Percentiles rank a stretch among this genome's conserved stretches.
phyloP scores from a whole-genome alignment of 2,888 invertebrate genomes.

The Apotomis turbidana region DNA sequence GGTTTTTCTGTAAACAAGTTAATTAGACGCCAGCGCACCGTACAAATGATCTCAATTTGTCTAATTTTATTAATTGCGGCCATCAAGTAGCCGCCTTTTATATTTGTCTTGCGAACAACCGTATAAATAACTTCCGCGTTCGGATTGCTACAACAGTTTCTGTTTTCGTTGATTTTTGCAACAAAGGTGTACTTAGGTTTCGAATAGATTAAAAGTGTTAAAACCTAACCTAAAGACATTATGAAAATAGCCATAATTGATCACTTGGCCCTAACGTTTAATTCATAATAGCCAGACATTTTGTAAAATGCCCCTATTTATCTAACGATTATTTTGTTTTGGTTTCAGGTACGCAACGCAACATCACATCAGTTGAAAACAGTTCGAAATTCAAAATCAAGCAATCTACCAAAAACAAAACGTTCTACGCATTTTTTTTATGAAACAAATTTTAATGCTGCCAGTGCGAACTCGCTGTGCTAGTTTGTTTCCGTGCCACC shows the following conservation, averaged over 20 bases:
- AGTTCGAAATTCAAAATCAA: constrained; percentile 6
- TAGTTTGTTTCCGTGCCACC: constrained; percentile 19
- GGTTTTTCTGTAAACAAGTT: neutral
- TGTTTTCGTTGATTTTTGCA: neutral
- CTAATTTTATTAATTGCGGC: constrained; percentile 18
- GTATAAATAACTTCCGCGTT: constrained; percentile 6
- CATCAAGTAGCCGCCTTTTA: constrained; percentile 1
- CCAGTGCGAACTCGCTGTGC: neutral
- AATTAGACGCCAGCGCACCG: constrained; percentile 6
- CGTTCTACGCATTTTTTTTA: constrained; percentile 14
- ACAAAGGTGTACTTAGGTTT: no score
- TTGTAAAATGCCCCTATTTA: no score
- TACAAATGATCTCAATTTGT: constrained; percentile 12
- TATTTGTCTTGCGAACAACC: neutral
- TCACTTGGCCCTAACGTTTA: no score
- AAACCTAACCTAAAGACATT: no score
- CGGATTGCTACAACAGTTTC: neutral
- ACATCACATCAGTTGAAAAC: neutral
- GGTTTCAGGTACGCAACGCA: constrained; percentile 13
- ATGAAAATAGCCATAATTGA: no score
- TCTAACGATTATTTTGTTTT: constrained; percentile 2
- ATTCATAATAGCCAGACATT: no score
- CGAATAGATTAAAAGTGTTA: no score
- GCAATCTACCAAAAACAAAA: constrained; percentile 1
- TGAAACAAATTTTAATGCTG: constrained; percentile 34